phyloP scores from a whole-genome alignment of 2,113 vertebrate genomes.

The Charadrius vociferus region DNA sequence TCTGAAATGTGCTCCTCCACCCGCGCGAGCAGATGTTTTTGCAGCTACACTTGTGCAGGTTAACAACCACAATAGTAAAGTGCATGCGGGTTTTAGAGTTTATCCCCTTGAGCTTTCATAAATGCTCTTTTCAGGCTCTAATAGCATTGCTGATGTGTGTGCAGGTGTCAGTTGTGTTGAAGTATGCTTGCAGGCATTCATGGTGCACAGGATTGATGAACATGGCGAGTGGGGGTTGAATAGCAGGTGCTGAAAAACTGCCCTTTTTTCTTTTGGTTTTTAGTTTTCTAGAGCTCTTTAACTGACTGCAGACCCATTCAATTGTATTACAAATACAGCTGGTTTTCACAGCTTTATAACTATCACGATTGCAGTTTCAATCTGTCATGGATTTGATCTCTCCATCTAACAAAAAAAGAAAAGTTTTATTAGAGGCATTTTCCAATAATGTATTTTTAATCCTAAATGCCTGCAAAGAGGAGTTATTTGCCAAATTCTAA shows the following conservation, averaged over 20 bases:
- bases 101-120: conserved; percentile 37
- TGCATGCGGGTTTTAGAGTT: conserved; percentile 30
- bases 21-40: neutral
- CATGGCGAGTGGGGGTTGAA: neutral
- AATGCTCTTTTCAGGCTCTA: conserved; percentile 41
- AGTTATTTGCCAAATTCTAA: conserved; percentile 31
- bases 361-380: neutral
- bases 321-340: neutral
- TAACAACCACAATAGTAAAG: conserved; percentile 43
- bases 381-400: neutral
- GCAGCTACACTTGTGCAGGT: conserved; percentile 31
- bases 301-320: neutral
- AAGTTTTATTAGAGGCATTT: neutral
- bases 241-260: conserved; percentile 21
- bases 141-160: conserved; percentile 11
- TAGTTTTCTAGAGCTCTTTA: neutral
- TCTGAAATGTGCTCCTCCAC: neutral
- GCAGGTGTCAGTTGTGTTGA: conserved; percentile 36
- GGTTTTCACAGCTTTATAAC: neutral
- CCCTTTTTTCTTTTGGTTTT: neutral
- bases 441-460: conserved; percentile 34
- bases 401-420: neutral
- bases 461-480: conserved; percentile 21
- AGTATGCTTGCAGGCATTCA: conserved; percentile 7
- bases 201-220: conserved; percentile 15